These are phyloP conservation scores for Corythaixoides concolor DNA, from an alignment of 2,113 vertebrate genomes.

Conservation along the genomic window DNA sequence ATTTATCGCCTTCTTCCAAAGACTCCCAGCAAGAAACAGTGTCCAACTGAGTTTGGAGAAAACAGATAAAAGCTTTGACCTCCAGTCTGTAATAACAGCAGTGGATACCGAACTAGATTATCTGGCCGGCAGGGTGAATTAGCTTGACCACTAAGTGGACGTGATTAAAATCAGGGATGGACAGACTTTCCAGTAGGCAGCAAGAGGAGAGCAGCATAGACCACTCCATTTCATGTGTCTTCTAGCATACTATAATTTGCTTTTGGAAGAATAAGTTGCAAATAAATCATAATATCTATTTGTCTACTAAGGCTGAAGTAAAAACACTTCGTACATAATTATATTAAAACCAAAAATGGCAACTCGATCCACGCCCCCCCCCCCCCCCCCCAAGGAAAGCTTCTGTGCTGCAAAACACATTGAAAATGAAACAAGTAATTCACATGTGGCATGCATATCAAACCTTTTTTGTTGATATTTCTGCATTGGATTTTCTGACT, in stretches of 20 bases:
- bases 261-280: not conserved
- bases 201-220: not conserved
- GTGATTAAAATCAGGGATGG: conserved; percentile 3
- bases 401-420: not conserved
- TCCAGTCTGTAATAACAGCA: conserved; percentile 17
- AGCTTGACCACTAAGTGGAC: conserved; percentile 1
- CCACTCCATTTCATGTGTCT: not conserved
- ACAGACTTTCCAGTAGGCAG: not conserved
- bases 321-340: not conserved
- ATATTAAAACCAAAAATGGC: not conserved
- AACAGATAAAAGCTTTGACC: conserved; percentile 38
- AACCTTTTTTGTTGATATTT: not conserved
- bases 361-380: not conserved
- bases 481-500: not conserved
- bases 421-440: not conserved
- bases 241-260: not conserved
- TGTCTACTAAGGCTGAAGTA: not conserved
- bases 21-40: not conserved
- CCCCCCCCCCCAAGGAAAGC: not conserved
- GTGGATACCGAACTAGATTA: conserved; percentile 2
- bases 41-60: conserved; percentile 3
- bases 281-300: not conserved
- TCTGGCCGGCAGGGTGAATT: conserved; percentile 19
- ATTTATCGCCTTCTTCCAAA: not conserved
- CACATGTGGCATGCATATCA: not conserved